A percentile compares a stretch with the other conserved stretches of the same genome.
Conservation (phyloP, 1,140 invertebrate species). For the Pseudoatta argentina region DNA sequence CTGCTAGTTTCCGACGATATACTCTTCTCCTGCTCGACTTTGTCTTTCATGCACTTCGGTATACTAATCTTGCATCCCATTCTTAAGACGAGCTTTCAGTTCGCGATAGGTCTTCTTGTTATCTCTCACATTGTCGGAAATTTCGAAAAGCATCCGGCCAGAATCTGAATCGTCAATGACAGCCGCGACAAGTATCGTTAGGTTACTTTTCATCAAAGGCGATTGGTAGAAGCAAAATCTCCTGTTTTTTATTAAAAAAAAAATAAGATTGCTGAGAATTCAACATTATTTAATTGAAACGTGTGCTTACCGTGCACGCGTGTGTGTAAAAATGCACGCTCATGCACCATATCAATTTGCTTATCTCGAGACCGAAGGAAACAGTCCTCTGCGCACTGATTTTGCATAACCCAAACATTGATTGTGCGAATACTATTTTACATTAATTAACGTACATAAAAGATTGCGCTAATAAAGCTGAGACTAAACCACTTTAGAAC, state of each 20-base stretch:
- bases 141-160: conserved; percentile 18
- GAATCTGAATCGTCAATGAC: conserved; percentile 25
- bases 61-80: conserved; percentile 73
- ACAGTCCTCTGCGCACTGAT: conserved; percentile 46
- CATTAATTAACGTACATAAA: conserved; percentile 42
- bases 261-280: conserved; percentile 7
- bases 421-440: conserved; percentile 27
- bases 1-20: conserved; percentile 42
- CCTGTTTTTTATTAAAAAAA: background rate
- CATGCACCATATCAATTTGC: conserved; percentile 40
- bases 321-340: conserved; percentile 30
- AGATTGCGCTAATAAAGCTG: conserved; percentile 2
- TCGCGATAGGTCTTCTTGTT: background rate
- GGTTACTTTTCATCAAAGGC: conserved; percentile 39
- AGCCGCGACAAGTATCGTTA: conserved; percentile 40
- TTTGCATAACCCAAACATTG: conserved; percentile 57
- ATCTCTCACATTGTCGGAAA: conserved; percentile 51
- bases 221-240: background rate
- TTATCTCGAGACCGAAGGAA: conserved; percentile 42
- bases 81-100: conserved; percentile 54
- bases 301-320: conserved; percentile 46
- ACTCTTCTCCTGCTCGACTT: conserved; percentile 59
- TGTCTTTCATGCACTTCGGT: conserved; percentile 54
- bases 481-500: background rate
- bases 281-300: background rate